phyloP scores from a whole-genome alignment of 2,797 vertebrate species.

The Gadopsis bispinosus region DNA sequence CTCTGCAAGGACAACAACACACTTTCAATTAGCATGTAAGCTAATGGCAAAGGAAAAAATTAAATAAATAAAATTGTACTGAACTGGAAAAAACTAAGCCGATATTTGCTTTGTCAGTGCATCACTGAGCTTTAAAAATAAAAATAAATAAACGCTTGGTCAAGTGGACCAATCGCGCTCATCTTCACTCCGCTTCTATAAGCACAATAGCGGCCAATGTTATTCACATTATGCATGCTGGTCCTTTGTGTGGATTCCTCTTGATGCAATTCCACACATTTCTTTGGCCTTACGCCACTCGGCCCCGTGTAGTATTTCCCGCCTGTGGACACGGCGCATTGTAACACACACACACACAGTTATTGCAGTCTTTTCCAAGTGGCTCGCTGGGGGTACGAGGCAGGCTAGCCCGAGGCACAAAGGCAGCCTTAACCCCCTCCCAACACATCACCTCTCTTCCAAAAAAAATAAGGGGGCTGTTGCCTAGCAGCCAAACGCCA shows the following conservation, averaged over 20 bases:
- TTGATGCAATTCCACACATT: conserved; percentile 79
- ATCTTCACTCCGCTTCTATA: conserved; percentile 27
- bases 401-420: conserved; percentile 60
- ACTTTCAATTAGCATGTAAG: conserved; percentile 32
- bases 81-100: conserved; percentile 9
- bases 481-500: conserved; percentile 80
- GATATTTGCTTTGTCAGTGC: conserved; percentile 18
- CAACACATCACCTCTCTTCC: conserved; percentile 42
- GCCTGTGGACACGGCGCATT: conserved; percentile 24
- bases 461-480: conserved; percentile 53
- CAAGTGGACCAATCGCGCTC: conserved; percentile 23
- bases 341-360: conserved; percentile 7
- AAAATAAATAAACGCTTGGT: not conserved
- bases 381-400: conserved; percentile 52
- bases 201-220: conserved; percentile 34
- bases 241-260: conserved; percentile 66
- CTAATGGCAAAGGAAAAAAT: conserved; percentile 16
- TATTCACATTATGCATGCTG: conserved; percentile 41
- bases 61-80: not conserved
- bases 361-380: conserved; percentile 35
- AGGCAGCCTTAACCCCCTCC: conserved; percentile 56
- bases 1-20: conserved; percentile 77
- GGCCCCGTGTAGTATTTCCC: conserved; percentile 30
- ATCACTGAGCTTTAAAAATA: conserved; percentile 17
- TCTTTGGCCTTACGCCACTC: conserved; percentile 70